Conservation (phyloP, 2,888 invertebrate genomes). For the Campoplex capitator region DNA sequence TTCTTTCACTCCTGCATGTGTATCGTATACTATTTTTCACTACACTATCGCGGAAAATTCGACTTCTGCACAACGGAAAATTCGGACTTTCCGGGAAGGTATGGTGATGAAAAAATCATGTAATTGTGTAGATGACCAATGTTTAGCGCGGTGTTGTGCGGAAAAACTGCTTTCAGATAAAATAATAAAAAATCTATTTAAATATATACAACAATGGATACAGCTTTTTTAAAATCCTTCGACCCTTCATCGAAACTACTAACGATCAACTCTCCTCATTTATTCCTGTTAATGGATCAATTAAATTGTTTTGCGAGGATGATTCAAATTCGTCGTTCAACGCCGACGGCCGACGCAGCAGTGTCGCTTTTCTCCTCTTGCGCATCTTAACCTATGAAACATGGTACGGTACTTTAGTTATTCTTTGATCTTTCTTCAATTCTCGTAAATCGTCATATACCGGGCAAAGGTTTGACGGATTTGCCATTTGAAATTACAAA, state of each 20-base stretch:
- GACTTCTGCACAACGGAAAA: too few species aligned
- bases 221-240: conserved; percentile 2
- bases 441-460: background rate
- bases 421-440: background rate
- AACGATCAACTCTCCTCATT: too few species aligned
- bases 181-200: conserved; percentile 77
- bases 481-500: background rate
- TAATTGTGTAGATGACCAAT: conserved; percentile 76
- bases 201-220: conserved; percentile 71
- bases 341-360: background rate
- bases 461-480: background rate
- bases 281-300: background rate
- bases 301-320: background rate
- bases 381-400: background rate
- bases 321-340: background rate
- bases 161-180: conserved; percentile 79
- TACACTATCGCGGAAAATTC: too few species aligned
- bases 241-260: background rate
- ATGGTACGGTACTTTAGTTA: background rate
- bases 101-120: conserved; percentile 71
- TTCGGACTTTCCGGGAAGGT: too few species aligned
- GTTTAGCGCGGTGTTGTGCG: conserved; percentile 80
- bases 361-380: background rate
- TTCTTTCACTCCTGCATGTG: too few species aligned
- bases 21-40: too few species aligned